phyloP scores from a whole-genome alignment of 2,888 invertebrate species.

The Philopedon plagiatum region DNA sequence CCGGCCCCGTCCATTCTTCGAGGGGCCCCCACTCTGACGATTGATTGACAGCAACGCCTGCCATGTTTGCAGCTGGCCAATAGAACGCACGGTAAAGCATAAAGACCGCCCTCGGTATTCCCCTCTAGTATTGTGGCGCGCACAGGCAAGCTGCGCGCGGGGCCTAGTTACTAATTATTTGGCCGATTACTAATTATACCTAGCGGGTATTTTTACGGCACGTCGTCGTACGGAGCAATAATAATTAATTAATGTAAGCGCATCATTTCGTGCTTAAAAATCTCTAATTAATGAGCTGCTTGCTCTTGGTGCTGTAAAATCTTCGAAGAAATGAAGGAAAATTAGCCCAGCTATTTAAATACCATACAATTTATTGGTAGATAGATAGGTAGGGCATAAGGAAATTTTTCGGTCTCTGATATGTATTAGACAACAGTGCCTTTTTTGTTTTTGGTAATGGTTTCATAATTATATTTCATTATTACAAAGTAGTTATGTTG shows the following conservation, averaged over 20 bases:
- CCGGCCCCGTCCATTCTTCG: constrained; percentile 42
- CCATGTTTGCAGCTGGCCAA: constrained; percentile 66
- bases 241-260: constrained; percentile 69
- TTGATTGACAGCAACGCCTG: constrained; percentile 68
- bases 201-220: constrained; percentile 69
- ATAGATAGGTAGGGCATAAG: not conserved
- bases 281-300: constrained; percentile 64
- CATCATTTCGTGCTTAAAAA: constrained; percentile 68
- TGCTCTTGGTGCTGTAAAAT: constrained; percentile 36
- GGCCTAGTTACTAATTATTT: constrained; percentile 62
- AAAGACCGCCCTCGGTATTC: constrained; percentile 53
- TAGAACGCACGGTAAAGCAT: constrained; percentile 54
- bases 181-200: constrained; percentile 69
- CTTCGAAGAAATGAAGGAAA: constrained; percentile 26
- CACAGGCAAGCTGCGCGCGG: constrained; percentile 51
- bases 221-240: constrained; percentile 65
- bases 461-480: no score
- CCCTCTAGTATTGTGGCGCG: constrained; percentile 51
- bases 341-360: constrained; percentile 20
- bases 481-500: no score
- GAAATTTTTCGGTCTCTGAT: no score
- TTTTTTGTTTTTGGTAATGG: no score
- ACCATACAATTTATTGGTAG: not conserved
- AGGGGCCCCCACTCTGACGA: constrained; percentile 59
- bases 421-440: no score